Evolutionary conservation across 2,797 vertebrate species (phyloP).

Genomic region (Alectoris magna): DNA sequence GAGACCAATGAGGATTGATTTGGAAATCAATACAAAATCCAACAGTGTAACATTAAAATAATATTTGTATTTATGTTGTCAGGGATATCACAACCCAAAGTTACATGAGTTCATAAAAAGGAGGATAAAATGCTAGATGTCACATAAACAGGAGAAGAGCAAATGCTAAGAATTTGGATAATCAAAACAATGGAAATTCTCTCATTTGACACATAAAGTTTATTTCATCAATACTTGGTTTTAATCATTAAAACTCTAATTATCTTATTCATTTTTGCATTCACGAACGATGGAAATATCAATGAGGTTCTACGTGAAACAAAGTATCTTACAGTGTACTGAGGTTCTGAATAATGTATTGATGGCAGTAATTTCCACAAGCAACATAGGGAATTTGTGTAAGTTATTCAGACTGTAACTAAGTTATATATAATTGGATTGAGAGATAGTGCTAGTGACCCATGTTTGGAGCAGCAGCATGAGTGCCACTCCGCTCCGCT

Average conservation of each 20-base stretch:
- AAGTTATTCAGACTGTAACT: not conserved
- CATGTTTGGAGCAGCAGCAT: constrained; percentile 21
- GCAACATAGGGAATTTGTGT: not conserved
- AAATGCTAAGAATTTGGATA: not conserved
- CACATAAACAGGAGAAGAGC: not conserved
- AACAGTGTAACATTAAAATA: not conserved
- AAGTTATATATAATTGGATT: not conserved
- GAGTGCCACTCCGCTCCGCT: constrained; percentile 58
- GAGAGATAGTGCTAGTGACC: constrained; percentile 43
- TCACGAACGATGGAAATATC: not conserved
- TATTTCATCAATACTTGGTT: not conserved
- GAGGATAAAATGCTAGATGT: not conserved
- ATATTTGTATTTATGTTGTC: constrained; percentile 21
- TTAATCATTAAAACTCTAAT: not conserved
- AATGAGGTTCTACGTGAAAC: not conserved
- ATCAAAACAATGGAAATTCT: not conserved
- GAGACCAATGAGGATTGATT: not conserved
- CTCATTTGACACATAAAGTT: not conserved
- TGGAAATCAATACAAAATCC: not conserved
- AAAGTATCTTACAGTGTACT: not conserved
- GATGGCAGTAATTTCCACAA: not conserved
- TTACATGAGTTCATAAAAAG: not conserved
- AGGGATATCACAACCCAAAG: not conserved
- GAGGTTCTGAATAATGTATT: not conserved
- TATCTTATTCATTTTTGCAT: not conserved